These are phyloP conservation scores for Drosophila gunungcola DNA, from an alignment of 1,140 invertebrate genomes.

Conservation along the genomic window DNA sequence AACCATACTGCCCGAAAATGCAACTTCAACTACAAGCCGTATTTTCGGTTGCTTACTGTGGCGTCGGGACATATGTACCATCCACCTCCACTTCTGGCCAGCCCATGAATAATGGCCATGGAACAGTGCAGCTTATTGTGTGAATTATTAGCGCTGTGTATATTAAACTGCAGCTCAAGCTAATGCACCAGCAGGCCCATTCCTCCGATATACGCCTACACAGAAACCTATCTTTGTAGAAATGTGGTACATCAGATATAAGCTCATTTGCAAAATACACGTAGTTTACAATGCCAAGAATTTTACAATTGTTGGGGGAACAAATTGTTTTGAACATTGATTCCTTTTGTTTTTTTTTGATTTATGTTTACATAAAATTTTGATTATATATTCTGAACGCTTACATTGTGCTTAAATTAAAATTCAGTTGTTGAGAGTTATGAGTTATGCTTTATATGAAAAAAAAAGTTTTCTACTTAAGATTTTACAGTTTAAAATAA, in stretches of 20 bases:
- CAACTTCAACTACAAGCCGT: conserved; percentile 9
- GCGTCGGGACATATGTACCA: conserved; percentile 20
- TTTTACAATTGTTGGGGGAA: too few species aligned
- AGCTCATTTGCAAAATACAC: too few species aligned
- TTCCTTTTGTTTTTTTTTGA: too few species aligned
- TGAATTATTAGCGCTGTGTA: conserved; percentile 78
- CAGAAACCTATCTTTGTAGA: background rate
- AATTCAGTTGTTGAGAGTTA: too few species aligned
- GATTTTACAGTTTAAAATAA: too few species aligned
- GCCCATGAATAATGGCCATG: conserved; percentile 67
- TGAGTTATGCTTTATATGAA: too few species aligned
- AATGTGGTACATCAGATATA: too few species aligned
- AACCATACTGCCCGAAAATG: conserved; percentile 38
- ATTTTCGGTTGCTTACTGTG: conserved; percentile 41
- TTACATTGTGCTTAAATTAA: too few species aligned
- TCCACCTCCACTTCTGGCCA: conserved; percentile 26
- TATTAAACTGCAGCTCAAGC: conserved; percentile 78
- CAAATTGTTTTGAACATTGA: too few species aligned
- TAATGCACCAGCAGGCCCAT: conserved; percentile 48
- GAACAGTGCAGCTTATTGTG: conserved; percentile 66
- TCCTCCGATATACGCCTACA: background rate
- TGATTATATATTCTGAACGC: too few species aligned
- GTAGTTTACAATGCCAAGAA: background rate
- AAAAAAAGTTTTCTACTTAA: too few species aligned
- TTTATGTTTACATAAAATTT: too few species aligned